phyloP scores from a whole-genome alignment of 2,888 invertebrate genomes.

The Biston betularia region DNA sequence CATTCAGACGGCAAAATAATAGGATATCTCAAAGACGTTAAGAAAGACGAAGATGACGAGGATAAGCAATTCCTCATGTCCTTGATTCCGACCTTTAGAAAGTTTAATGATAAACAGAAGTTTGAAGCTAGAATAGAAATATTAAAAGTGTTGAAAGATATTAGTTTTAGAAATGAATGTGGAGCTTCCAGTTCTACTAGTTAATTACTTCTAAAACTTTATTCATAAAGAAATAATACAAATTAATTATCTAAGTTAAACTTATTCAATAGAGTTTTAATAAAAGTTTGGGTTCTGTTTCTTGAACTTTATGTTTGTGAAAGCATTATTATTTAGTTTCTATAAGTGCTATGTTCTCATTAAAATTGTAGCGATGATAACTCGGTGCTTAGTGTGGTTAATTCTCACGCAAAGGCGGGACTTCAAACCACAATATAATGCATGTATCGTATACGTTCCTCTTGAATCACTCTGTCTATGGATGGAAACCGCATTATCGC shows the following conservation, averaged over 20 bases:
- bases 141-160: constrained; percentile 59
- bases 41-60: constrained; percentile 61
- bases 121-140: constrained; percentile 69
- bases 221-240: background rate
- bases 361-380: too few species aligned
- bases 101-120: constrained; percentile 60
- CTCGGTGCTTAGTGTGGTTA: too few species aligned
- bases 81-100: constrained; percentile 63
- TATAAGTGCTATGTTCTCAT: background rate
- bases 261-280: background rate
- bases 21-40: constrained; percentile 57
- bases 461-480: too few species aligned
- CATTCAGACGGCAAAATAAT: constrained; percentile 55
- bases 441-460: too few species aligned
- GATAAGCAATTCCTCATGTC: constrained; percentile 69
- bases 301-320: background rate
- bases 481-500: too few species aligned
- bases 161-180: constrained; percentile 53
- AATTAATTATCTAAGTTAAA: background rate
- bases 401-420: too few species aligned
- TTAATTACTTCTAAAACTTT: background rate
- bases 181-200: constrained; percentile 32
- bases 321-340: background rate
- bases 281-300: background rate
- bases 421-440: too few species aligned